phyloP scores from a whole-genome alignment of 2,797 vertebrate species.

The Spinus olivaceus region DNA sequence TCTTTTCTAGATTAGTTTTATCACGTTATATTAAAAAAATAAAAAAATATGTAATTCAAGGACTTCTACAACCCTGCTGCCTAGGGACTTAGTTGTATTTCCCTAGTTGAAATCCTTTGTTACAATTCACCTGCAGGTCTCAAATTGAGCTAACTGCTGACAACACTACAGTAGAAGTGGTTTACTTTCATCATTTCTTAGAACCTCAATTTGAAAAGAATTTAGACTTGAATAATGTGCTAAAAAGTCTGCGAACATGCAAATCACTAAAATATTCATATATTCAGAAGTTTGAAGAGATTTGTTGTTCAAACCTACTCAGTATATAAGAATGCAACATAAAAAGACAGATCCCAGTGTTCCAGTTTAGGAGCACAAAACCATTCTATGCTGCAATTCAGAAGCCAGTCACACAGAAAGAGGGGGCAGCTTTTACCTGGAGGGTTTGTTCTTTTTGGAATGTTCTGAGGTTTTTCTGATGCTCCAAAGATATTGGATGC shows the following conservation, averaged over 20 bases:
- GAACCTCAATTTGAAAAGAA: neutral
- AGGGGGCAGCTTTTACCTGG: slow-evolving; percentile 79
- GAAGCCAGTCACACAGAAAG: neutral
- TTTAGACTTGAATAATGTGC: neutral
- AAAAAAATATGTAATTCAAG: neutral
- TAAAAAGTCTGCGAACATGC: neutral
- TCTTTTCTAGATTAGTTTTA: neutral
- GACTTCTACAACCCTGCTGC: neutral
- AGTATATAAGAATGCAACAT: neutral
- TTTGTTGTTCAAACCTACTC: neutral
- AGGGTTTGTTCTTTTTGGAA: slow-evolving; percentile 88
- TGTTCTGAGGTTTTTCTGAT: slow-evolving; percentile 78
- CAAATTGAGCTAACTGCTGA: neutral
- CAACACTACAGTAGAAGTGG: neutral
- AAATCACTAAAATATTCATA: neutral
- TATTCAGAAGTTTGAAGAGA: neutral
- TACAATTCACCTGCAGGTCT: neutral
- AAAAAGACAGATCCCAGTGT: neutral
- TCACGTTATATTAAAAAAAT: neutral
- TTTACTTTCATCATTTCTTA: neutral
- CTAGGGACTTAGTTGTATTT: neutral
- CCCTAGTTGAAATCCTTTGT: neutral
- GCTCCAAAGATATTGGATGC: slow-evolving; percentile 88
- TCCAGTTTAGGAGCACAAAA: neutral
- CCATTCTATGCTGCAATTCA: neutral